Evolutionary conservation across 1,140 invertebrate genomes (phyloP).

Genomic region (Antheraea pernyi): DNA sequence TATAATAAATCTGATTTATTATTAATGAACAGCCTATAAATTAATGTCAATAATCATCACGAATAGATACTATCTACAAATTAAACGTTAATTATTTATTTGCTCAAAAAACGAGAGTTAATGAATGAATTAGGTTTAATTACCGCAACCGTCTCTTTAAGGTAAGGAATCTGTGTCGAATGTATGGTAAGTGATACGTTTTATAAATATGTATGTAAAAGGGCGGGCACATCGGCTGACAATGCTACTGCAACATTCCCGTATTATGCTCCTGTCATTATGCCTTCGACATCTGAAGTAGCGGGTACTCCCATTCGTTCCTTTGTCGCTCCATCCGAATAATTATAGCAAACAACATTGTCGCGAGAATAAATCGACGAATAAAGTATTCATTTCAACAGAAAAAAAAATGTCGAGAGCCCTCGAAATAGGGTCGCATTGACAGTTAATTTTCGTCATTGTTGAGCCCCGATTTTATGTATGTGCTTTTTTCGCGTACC

Average conservation of each 20-base stretch:
- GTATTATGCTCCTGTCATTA: slow-evolving; percentile 62
- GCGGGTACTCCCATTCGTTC: slow-evolving; percentile 54
- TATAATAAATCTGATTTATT: background rate
- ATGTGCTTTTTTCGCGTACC: slow-evolving; percentile 34
- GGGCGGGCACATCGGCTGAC: slow-evolving; percentile 51
- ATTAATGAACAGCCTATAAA: background rate
- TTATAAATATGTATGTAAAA: slow-evolving; percentile 72
- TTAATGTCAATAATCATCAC: slow-evolving; percentile 2
- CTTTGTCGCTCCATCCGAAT: slow-evolving; percentile 71
- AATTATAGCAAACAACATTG: slow-evolving; percentile 63
- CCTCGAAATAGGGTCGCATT: slow-evolving; percentile 48
- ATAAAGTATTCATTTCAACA: slow-evolving; percentile 69
- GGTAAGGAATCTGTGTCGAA: slow-evolving; percentile 29
- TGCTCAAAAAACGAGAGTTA: slow-evolving; percentile 23
- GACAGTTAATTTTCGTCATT: slow-evolving; percentile 69
- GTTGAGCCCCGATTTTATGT: slow-evolving; percentile 41
- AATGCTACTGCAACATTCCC: slow-evolving; percentile 53
- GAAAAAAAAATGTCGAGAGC: slow-evolving; percentile 61
- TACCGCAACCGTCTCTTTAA: slow-evolving; percentile 11
- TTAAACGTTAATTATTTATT: slow-evolving; percentile 10
- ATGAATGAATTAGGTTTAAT: slow-evolving; percentile 31
- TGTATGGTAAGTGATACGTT: slow-evolving; percentile 30
- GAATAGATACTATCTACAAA: slow-evolving; percentile 2
- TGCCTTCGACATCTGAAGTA: slow-evolving; percentile 57
- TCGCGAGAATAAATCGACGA: slow-evolving; percentile 35